Conservation (phyloP, 1,140 invertebrate species). For the Sitobion miscanthi region DNA sequence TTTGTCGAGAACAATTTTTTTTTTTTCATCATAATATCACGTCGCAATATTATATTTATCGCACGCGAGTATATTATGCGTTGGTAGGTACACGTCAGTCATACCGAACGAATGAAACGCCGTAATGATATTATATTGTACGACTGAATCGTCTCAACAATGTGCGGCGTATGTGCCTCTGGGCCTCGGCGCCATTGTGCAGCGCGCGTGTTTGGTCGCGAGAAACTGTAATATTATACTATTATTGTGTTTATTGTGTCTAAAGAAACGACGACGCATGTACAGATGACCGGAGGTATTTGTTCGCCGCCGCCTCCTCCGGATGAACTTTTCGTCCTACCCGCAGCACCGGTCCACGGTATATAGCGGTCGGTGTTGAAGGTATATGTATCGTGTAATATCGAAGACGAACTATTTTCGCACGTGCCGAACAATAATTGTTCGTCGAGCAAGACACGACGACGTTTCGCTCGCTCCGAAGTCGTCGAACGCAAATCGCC, state of each 20-base stretch:
- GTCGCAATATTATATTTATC: background rate
- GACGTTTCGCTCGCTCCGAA: background rate
- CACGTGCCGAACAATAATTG: background rate
- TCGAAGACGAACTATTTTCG: background rate
- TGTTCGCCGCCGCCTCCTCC: background rate
- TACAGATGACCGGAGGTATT: background rate
- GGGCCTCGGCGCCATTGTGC: background rate
- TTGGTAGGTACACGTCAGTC: background rate
- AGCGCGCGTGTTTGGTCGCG: background rate
- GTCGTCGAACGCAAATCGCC: conserved; percentile 7
- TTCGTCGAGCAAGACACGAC: background rate
- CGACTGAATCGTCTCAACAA: background rate
- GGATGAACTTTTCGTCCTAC: background rate
- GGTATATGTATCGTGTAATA: background rate
- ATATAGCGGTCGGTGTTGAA: background rate
- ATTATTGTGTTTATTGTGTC: background rate
- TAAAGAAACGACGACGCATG: background rate
- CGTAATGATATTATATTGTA: background rate
- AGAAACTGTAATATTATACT: conserved; percentile 11
- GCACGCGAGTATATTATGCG: background rate
- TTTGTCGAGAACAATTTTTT: background rate
- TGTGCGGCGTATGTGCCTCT: background rate
- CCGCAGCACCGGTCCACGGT: background rate
- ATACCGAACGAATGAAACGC: background rate
- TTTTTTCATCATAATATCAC: background rate